phyloP scores from a whole-genome alignment of 2,888 invertebrate species.

The Cepaea hortensis region DNA sequence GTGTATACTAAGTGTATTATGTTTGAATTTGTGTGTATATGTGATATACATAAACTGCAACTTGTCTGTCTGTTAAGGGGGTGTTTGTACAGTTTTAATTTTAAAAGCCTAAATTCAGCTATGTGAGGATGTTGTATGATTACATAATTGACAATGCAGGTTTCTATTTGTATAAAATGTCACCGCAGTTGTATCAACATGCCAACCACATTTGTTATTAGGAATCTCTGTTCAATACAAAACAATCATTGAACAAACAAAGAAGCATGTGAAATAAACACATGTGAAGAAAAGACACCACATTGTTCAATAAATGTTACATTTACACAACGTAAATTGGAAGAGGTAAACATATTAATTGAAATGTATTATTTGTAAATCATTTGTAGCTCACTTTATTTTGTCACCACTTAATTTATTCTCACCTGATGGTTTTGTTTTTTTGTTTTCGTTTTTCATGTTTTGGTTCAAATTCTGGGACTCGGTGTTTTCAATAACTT shows the following conservation, averaged over 20 bases:
- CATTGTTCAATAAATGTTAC: too few relatives aligned
- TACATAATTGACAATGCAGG: neutral
- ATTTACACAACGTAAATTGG: neutral
- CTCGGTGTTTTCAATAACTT: conserved; percentile 30
- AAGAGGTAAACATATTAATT: neutral
- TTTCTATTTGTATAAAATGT: neutral
- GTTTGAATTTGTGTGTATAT: too few relatives aligned
- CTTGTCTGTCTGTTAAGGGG: neutral
- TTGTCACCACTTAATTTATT: conserved; percentile 37
- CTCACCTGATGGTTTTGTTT: neutral
- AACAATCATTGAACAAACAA: neutral
- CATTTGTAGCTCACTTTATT: conserved; percentile 31
- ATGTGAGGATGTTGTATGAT: neutral
- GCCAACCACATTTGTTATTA: neutral
- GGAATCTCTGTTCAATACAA: conserved; percentile 6
- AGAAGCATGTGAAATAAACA: neutral
- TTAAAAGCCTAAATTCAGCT: neutral
- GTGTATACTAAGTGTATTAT: too few relatives aligned
- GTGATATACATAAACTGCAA: too few relatives aligned
- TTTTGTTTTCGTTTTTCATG: conserved; percentile 14
- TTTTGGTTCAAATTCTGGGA: conserved; percentile 25
- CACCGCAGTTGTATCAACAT: neutral
- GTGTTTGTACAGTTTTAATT: neutral
- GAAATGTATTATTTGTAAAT: neutral
- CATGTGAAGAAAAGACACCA: neutral